Conservation (phyloP, 2,888 invertebrate species). For the Ceramica pisi region DNA sequence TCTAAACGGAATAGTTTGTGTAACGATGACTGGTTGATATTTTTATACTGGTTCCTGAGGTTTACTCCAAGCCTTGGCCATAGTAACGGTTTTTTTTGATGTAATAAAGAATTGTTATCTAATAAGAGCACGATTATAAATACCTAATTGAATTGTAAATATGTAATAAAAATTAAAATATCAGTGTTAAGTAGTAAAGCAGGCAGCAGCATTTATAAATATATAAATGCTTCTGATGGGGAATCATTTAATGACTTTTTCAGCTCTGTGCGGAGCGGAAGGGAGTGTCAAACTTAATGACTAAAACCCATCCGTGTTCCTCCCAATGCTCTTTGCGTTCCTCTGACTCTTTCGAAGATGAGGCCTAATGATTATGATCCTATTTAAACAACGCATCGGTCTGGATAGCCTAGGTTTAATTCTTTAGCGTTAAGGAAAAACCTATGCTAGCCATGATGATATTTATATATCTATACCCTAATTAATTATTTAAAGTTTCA, state of each 20-base stretch:
- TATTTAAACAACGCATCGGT: not conserved
- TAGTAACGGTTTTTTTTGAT: conserved; percentile 3
- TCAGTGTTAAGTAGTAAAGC: conserved; percentile 8
- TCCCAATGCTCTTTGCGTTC: no score
- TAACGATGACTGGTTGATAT: conserved; percentile 35
- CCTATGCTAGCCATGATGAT: not conserved
- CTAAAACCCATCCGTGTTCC: no score
- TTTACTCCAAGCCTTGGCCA: not conserved
- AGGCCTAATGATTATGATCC: conserved; percentile 6
- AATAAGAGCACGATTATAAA: not conserved
- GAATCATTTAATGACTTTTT: no score
- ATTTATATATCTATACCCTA: no score
- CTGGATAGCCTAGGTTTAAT: not conserved
- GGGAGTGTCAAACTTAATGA: no score
- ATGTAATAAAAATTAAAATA: conserved; percentile 13
- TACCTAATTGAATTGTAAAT: conserved; percentile 24
- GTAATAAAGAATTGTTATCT: not conserved
- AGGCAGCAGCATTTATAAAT: no score
- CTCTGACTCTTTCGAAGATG: not conserved
- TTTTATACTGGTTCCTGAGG: conserved; percentile 16
- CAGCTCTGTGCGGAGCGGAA: no score
- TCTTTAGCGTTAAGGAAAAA: not conserved
- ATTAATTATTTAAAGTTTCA: not conserved
- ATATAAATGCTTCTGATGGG: no score
- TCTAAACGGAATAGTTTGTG: conserved; percentile 1